phyloP scores from a whole-genome alignment of 1,140 invertebrate species.

The Zaprionus taronus region DNA sequence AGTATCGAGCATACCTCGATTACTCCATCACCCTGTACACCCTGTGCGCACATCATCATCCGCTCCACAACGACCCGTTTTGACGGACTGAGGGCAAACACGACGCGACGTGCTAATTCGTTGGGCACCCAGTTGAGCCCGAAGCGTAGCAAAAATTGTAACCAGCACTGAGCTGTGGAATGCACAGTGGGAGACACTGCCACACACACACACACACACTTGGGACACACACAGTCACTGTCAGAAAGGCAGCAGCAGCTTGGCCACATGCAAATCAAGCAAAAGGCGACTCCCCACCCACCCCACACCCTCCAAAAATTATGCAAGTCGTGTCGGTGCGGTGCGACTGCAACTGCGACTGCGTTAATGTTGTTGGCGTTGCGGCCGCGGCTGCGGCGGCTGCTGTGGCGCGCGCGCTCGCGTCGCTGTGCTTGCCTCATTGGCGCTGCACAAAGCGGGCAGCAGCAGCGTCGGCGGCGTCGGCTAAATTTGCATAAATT shows the following conservation, averaged over 20 bases:
- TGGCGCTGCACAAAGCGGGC: constrained; percentile 76
- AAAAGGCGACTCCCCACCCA: constrained; percentile 7
- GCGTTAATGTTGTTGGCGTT: constrained; percentile 78
- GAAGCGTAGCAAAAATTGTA: constrained; percentile 54
- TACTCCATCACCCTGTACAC: background rate
- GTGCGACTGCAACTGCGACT: constrained; percentile 35
- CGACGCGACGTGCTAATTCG: constrained; percentile 68
- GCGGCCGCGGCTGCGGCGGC: constrained; percentile 63
- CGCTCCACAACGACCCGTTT: constrained; percentile 2
- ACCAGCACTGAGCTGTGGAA: constrained; percentile 8
- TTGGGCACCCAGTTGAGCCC: constrained; percentile 59
- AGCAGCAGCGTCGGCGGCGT: constrained; percentile 42
- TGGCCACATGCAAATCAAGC: constrained; percentile 42
- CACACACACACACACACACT: constrained; percentile 8
- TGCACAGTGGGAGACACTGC: constrained; percentile 5
- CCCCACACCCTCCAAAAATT: constrained; percentile 40
- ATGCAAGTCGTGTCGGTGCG: constrained; percentile 62
- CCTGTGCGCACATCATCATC: constrained; percentile 6
- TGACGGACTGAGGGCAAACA: constrained; percentile 45
- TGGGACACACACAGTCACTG: background rate
- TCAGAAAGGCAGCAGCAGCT: background rate
- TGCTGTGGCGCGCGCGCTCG: constrained; percentile 37
- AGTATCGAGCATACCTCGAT: background rate
- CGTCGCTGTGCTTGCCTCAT: constrained; percentile 60
- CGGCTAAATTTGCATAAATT: constrained; percentile 82